phyloP scores from a whole-genome alignment of 2,113 vertebrate species.

The Bubo bubo region DNA sequence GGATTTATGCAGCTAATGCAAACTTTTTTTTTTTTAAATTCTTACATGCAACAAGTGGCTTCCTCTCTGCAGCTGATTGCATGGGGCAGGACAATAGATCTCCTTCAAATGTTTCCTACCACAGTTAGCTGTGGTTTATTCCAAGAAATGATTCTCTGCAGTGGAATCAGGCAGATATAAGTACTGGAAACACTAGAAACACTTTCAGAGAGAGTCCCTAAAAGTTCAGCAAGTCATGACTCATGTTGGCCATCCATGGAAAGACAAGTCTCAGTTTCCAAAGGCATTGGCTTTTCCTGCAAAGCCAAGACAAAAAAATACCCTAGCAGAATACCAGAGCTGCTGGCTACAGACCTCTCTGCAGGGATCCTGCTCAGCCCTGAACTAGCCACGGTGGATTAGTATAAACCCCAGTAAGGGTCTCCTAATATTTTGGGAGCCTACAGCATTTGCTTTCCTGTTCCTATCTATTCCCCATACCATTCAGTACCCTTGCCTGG shows the following conservation, averaged over 20 bases:
- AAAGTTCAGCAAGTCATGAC: background rate
- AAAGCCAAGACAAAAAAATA: background rate
- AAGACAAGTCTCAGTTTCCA: background rate
- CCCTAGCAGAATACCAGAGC: too few species aligned
- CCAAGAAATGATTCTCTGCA: background rate
- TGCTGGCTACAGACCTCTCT: background rate
- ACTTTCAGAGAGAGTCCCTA: background rate
- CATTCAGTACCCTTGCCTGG: background rate
- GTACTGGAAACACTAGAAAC: background rate
- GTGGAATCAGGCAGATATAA: background rate
- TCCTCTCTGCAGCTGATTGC: background rate
- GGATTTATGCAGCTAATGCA: background rate
- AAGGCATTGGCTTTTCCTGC: background rate
- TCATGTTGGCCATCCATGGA: background rate
- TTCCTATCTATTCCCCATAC: background rate
- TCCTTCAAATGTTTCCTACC: background rate
- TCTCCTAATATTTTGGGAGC: background rate
- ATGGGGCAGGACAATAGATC: background rate
- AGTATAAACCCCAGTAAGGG: background rate
- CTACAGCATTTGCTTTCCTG: background rate
- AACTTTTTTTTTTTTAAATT: background rate
- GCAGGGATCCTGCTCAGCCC: background rate
- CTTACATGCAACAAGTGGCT: background rate
- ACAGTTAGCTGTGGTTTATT: background rate
- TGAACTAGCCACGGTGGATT: fast-evolving